Evolutionary conservation across 1,140 invertebrate species (phyloP).

Genomic region (Rhopalosiphum padi): DNA sequence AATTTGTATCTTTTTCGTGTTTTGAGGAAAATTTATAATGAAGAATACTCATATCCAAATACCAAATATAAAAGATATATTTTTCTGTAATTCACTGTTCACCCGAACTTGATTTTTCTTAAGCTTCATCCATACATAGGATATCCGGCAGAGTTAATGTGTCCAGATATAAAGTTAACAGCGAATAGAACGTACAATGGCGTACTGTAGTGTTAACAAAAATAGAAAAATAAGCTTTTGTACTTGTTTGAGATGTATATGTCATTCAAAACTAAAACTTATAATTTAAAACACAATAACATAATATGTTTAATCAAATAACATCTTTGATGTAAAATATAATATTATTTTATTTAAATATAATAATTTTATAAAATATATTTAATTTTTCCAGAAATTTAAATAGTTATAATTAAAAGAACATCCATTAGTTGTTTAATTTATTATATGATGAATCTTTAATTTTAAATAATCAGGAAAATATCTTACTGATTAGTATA

Average conservation of each 20-base stretch:
- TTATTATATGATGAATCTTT: neutral
- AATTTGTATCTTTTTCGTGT: too few relatives aligned
- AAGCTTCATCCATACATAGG: neutral
- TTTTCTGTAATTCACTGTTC: neutral
- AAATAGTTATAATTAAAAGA: neutral
- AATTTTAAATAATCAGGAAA: neutral
- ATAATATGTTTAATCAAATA: too few relatives aligned
- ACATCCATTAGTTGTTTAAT: neutral
- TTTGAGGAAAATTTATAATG: too few relatives aligned
- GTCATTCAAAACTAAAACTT: neutral
- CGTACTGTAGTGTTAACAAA: neutral
- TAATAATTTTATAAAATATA: neutral
- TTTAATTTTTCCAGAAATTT: neutral
- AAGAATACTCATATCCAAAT: neutral
- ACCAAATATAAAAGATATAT: neutral
- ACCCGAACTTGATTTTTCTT: neutral
- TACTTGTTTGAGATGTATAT: neutral
- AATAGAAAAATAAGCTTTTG: neutral
- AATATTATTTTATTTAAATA: too few relatives aligned
- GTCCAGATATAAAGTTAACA: neutral
- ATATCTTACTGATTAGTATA: neutral
- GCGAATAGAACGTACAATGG: neutral
- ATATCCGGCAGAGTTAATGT: neutral
- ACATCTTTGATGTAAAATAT: too few relatives aligned
- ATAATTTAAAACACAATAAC: too few relatives aligned